A percentile compares a stretch with the other conserved stretches of the same genome.
Conservation (phyloP, 1,140 invertebrate species). For the Brachionus angularis region DNA sequence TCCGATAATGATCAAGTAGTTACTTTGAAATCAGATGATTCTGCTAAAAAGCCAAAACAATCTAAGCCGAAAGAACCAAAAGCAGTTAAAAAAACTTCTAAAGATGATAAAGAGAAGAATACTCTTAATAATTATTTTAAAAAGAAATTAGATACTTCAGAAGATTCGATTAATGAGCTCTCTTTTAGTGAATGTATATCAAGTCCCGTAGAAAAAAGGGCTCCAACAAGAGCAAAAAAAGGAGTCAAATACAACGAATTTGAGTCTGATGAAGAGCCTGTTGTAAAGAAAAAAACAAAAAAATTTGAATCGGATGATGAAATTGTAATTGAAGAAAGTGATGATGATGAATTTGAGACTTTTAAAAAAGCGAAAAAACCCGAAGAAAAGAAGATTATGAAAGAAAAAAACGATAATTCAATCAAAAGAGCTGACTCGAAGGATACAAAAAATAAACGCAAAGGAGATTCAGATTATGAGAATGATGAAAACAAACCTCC, state of each 20-base stretch:
- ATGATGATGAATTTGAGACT: background rate
- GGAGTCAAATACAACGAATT: background rate
- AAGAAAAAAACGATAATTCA: background rate
- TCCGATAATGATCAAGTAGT: background rate
- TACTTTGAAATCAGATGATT: background rate
- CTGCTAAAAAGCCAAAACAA: conserved; percentile 3
- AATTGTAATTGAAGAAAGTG: background rate
- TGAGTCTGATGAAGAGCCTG: background rate
- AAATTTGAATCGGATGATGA: conserved; percentile 27
- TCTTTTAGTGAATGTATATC: background rate
- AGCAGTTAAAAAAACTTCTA: conserved; percentile 1
- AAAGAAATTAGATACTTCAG: background rate
- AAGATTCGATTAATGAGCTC: background rate
- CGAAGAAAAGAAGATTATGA: conserved; percentile 2
- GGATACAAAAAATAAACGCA: background rate
- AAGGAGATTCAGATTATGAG: conserved; percentile 16
- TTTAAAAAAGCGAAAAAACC: background rate
- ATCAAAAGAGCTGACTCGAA: background rate
- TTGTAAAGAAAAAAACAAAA: background rate
- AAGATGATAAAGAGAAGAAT: conserved; percentile 5
- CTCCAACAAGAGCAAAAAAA: conserved; percentile 5
- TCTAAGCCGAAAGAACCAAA: conserved; percentile 2
- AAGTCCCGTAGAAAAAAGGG: conserved; percentile 5
- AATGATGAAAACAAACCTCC: conserved; percentile 30
- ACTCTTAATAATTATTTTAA: conserved; percentile 33